Percentiles rank a stretch among this genome's conserved stretches.
Conservation (phyloP, 2,113 vertebrate species). For the Parotia lawesii region DNA sequence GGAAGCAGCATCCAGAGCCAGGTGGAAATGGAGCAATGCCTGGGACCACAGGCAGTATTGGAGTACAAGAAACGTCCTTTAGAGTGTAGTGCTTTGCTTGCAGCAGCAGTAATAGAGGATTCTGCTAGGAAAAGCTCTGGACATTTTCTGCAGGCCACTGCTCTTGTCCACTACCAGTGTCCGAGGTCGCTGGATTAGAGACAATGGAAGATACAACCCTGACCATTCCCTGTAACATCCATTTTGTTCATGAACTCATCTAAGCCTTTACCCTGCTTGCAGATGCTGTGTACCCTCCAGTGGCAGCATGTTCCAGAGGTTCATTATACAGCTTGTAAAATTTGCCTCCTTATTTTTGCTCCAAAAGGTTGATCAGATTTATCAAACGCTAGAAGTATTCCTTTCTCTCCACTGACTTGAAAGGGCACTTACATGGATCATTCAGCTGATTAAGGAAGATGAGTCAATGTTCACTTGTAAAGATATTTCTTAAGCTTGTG, state of each 20-base stretch:
- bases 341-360: background rate
- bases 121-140: background rate
- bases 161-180: background rate
- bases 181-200: background rate
- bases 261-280: background rate
- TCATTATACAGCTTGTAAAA: background rate
- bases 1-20: background rate
- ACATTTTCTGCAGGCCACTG: background rate
- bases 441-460: background rate
- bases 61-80: background rate
- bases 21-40: background rate
- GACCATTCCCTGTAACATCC: background rate
- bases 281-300: background rate
- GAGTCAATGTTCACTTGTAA: background rate
- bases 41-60: background rate
- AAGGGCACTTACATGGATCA: accelerated
- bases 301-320: background rate
- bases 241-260: background rate
- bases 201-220: background rate
- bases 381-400: background rate
- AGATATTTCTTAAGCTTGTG: background rate
- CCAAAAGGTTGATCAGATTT: background rate
- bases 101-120: background rate
- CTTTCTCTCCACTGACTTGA: background rate
- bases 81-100: background rate